Conservation (phyloP, 2,888 invertebrate genomes). For the Chloroclysta siterata region DNA sequence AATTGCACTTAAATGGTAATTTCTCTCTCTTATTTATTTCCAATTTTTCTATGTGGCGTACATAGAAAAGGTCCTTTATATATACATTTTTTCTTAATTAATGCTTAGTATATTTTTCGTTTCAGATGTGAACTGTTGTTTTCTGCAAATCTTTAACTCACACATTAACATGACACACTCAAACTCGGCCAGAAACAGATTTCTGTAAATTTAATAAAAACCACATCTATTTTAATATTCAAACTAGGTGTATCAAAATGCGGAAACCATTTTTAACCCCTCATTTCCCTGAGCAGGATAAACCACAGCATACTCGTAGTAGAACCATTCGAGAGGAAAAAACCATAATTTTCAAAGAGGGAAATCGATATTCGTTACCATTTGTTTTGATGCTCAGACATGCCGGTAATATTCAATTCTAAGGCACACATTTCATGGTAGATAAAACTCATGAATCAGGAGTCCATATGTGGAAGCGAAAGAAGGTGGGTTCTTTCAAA, state of each 20-base stretch:
- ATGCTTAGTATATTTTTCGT: no score
- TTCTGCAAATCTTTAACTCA: no score
- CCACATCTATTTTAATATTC: background rate
- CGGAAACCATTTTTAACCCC: conserved; percentile 11
- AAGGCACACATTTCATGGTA: conserved; percentile 78
- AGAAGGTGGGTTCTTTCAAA: conserved; percentile 75
- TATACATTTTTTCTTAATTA: no score
- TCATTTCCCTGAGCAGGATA: conserved; percentile 12
- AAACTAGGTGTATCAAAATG: background rate
- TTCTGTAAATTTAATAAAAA: no score
- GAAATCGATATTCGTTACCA: conserved; percentile 60
- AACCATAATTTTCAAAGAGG: conserved; percentile 33
- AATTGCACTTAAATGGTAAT: no score
- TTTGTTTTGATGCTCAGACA: conserved; percentile 65
- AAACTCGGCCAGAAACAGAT: no score
- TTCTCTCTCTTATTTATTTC: no score
- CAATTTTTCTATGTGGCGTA: no score
- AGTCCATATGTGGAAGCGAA: conserved; percentile 77
- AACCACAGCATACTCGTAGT: conserved; percentile 17
- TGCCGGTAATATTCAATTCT: conserved; percentile 76
- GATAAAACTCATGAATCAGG: conserved; percentile 84
- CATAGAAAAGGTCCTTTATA: no score
- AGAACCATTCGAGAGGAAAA: conserved; percentile 24
- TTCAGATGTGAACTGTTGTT: background rate
- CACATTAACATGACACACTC: no score